Evolutionary conservation across 2,797 vertebrate species (phyloP), one percentile per base, ranked within the genome.

Genomic region (Mus minutoides): DNA sequence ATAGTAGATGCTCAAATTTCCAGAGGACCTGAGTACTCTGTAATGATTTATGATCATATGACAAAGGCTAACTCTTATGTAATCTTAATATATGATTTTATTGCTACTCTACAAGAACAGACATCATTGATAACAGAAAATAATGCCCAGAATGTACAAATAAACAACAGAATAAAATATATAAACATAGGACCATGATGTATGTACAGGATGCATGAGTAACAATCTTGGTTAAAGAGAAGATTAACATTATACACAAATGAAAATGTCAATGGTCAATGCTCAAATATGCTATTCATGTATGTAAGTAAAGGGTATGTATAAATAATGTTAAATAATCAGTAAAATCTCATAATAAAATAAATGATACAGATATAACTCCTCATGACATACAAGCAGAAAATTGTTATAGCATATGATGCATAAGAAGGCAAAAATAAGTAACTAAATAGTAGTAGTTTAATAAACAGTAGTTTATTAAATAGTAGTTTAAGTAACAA

Each of bases 321-420:
- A 90, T 40, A 82, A 82, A 86, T 54, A 54, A 54, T 54, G 13
- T 26, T 56, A 69, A 43, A 79, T 3, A 84, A 92, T 12, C 34
- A 77, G 26, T 10, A 64, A 94, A 87, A 13, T 37, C 56, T 85
- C 77, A 96, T 78, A 89, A 22, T 88, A 62, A 76, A 43, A 76
- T 56, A 88, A 69, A 84, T 37, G 69, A 64, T 69, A 62, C 7
- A 95, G 80, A 94, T 83, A 34, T 84, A 94, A 92, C 58, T 88
- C 22, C 6, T n/a, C 78, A 69, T 62, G 9, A 91, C 85, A 85
- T 88, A 21, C 21, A 85, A 93, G 58, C 22, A 60, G 14, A 69
- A n/a, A 9, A 90, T 94, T 16, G 52, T 46, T 64, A 77, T 11
- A 62, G 6, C 54, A n/a, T 43, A 58, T 82, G 67, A 91, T 58